A percentile compares a stretch with the other conserved stretches of the same genome.
phyloP scores from a whole-genome alignment of 1,140 invertebrate species.

The Trinorchestia longiramus region DNA sequence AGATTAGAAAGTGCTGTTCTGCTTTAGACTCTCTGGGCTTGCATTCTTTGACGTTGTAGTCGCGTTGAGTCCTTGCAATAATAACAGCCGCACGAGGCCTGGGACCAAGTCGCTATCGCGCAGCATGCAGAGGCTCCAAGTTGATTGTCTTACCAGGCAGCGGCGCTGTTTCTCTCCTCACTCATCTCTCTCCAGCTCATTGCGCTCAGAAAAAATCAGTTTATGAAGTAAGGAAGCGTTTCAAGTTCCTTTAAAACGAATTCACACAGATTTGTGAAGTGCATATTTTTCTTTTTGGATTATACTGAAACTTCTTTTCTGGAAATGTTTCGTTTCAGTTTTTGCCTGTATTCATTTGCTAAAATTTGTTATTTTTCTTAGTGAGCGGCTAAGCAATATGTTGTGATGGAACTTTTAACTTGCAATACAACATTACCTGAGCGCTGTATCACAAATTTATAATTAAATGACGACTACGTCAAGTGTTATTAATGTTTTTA shows the following conservation, averaged over 20 bases:
- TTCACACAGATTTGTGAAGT: background rate
- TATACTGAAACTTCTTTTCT: background rate
- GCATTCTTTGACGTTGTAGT: background rate
- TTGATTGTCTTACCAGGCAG: slow-evolving; percentile 31
- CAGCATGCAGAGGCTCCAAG: background rate
- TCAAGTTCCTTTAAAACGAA: background rate
- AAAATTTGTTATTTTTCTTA: background rate
- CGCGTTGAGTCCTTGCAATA: background rate
- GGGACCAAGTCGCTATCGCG: background rate
- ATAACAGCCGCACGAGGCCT: background rate
- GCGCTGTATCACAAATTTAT: background rate
- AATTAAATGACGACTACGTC: too few species aligned
- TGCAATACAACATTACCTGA: background rate
- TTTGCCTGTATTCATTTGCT: too few species aligned
- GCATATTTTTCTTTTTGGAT: background rate
- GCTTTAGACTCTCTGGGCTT: background rate
- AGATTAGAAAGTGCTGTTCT: background rate
- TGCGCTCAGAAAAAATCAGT: background rate
- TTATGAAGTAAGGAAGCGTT: background rate
- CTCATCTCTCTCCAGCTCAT: background rate
- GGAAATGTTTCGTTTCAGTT: too few species aligned
- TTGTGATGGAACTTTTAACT: background rate
- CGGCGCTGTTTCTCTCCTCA: background rate
- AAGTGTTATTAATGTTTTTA: too few species aligned
- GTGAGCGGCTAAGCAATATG: background rate